phyloP scores from a whole-genome alignment of 2,888 invertebrate genomes.

The Lissonota sp. region DNA sequence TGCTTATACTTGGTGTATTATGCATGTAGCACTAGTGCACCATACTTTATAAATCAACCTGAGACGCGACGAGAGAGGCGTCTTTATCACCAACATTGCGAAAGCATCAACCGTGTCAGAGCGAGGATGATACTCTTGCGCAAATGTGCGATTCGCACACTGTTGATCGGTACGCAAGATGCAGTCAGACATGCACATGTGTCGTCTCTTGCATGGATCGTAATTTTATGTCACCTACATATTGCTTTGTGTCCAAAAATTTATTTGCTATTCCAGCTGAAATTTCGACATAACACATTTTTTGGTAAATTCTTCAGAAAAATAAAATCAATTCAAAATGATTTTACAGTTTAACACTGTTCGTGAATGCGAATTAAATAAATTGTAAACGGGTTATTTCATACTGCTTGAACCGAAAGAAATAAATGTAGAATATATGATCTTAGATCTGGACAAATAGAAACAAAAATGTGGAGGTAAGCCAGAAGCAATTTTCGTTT shows the following conservation, averaged over 20 bases:
- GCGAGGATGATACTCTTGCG: slow-evolving; percentile 45
- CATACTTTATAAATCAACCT: slow-evolving; percentile 41
- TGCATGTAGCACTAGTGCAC: slow-evolving; percentile 33
- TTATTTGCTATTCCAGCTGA: neutral
- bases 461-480: too few species aligned
- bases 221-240: neutral
- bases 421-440: too few species aligned
- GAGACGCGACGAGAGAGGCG: slow-evolving; percentile 38
- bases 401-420: too few species aligned
- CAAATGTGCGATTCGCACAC: slow-evolving; percentile 24
- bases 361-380: too few species aligned
- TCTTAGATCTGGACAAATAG: too few species aligned
- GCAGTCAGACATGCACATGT: slow-evolving; percentile 8
- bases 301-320: too few species aligned
- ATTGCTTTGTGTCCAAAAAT: neutral
- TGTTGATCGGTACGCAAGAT: slow-evolving; percentile 22
- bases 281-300: too few species aligned
- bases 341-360: too few species aligned
- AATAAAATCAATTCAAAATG: too few species aligned
- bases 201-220: neutral
- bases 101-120: slow-evolving; percentile 24
- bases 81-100: slow-evolving; percentile 41
- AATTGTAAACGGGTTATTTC: too few species aligned
- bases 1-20: slow-evolving; percentile 25
- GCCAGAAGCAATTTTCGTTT: too few species aligned